A percentile compares a stretch with the other conserved stretches of the same genome.
Conservation (phyloP, 1,140 invertebrate genomes). For the Trachymyrmex cornetzi region DNA sequence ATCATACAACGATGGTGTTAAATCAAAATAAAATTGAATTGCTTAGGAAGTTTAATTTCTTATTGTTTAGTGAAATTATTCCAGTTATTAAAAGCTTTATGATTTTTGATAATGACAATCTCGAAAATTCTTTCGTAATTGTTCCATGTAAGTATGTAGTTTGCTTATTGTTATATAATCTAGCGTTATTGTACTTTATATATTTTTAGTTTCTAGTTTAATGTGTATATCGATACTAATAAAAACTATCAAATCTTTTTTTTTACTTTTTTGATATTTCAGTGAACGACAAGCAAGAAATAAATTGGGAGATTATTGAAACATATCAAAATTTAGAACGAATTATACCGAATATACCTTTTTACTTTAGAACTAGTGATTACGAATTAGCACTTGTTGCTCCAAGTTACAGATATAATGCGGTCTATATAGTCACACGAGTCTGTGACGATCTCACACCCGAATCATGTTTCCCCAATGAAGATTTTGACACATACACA, state of each 20-base stretch:
- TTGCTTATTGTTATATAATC: constrained; percentile 30
- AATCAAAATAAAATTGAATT: constrained; percentile 86
- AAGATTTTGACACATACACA: constrained; percentile 91
- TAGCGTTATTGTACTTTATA: constrained; percentile 3
- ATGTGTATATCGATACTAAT: constrained; percentile 6
- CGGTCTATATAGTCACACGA: constrained; percentile 93
- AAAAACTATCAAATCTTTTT: background rate
- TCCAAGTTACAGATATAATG: constrained; percentile 79
- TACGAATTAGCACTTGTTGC: constrained; percentile 80
- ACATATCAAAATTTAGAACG: constrained; percentile 80
- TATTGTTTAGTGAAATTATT: constrained; percentile 91
- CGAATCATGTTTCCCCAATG: constrained; percentile 92
- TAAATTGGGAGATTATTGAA: constrained; percentile 90
- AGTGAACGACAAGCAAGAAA: constrained; percentile 80
- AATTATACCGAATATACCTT: constrained; percentile 74
- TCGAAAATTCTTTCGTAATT: constrained; percentile 91
- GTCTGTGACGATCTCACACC: constrained; percentile 94
- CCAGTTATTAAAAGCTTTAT: constrained; percentile 93
- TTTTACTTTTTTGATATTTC: constrained; percentile 35
- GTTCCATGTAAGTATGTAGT: constrained; percentile 88
- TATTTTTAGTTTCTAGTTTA: background rate
- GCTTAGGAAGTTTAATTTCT: constrained; percentile 88
- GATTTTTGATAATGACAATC: constrained; percentile 89
- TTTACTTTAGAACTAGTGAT: constrained; percentile 68
- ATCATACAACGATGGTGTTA: constrained; percentile 87